These are phyloP conservation scores for Brotogeris chrysoptera DNA, from an alignment of 2,797 vertebrate genomes.

Conservation along the genomic window DNA sequence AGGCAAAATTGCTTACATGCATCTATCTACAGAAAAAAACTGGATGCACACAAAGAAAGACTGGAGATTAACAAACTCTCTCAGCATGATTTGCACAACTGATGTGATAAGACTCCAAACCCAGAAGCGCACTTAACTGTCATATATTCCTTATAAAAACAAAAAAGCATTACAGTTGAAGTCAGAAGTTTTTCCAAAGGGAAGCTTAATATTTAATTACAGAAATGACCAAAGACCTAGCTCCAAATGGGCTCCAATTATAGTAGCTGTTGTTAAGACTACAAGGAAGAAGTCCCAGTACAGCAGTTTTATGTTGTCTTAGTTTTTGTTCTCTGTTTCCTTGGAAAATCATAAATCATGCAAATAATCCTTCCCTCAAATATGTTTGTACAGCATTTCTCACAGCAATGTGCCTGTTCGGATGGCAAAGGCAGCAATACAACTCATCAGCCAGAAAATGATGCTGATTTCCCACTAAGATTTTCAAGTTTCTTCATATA, in stretches of 20 bases:
- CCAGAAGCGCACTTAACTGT: neutral
- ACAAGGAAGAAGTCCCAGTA: neutral
- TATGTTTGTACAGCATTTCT: neutral
- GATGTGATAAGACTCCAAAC: neutral
- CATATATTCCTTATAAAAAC: neutral
- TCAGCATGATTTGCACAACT: neutral
- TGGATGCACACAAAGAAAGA: neutral
- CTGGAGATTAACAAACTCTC: neutral
- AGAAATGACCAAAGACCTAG: neutral
- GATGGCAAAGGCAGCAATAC: neutral
- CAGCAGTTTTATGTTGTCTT: neutral
- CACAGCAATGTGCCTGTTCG: neutral
- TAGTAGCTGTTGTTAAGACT: neutral
- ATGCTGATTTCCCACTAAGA: neutral
- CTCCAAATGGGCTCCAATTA: neutral
- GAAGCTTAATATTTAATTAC: neutral
- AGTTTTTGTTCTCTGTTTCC: neutral
- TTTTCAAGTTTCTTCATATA: neutral
- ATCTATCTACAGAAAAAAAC: neutral
- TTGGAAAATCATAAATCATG: neutral
- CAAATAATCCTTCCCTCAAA: neutral
- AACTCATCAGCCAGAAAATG: neutral
- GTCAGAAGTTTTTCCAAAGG: neutral
- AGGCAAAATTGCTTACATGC: neutral
- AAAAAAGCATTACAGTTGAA: neutral